phyloP scores from a whole-genome alignment of 2,113 vertebrate genomes.

The Podocnemis expansa region DNA sequence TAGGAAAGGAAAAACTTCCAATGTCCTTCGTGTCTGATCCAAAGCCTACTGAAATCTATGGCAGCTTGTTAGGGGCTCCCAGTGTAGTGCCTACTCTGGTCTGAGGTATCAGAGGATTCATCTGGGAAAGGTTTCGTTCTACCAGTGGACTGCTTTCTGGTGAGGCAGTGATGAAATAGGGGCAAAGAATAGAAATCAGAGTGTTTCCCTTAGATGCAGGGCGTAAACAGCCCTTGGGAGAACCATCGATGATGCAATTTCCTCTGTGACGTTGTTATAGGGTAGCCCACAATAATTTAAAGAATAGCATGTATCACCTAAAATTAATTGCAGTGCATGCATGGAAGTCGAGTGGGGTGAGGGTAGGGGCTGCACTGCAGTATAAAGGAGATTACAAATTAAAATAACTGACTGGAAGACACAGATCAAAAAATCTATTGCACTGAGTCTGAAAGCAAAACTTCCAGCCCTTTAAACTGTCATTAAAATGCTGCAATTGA shows the following conservation, averaged over 20 bases:
- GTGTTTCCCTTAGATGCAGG: not conserved
- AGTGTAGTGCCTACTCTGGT: accelerated
- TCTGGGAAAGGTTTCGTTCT: not conserved
- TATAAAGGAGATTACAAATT: constrained; percentile 54
- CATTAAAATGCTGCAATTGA: constrained; percentile 71
- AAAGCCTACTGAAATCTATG: not conserved
- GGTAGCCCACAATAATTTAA: not conserved
- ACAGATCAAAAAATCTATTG: constrained; percentile 57
- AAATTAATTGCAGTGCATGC: constrained; percentile 38
- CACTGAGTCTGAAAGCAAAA: constrained; percentile 44
- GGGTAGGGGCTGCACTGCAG: constrained; percentile 7
- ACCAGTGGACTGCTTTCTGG: not conserved
- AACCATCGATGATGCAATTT: not conserved
- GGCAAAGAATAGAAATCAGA: not conserved
- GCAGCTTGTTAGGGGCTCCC: not conserved
- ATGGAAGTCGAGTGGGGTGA: constrained; percentile 46
- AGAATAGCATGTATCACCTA: constrained; percentile 8
- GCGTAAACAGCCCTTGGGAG: not conserved
- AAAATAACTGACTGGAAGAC: constrained; percentile 60
- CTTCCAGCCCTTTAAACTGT: constrained; percentile 63
- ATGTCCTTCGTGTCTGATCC: no score
- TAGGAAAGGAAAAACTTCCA: no score
- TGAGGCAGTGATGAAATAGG: not conserved
- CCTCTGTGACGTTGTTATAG: not conserved
- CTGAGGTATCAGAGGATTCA: no score